phyloP scores from a whole-genome alignment of 2,888 invertebrate genomes.

The Cotesia congregata region DNA sequence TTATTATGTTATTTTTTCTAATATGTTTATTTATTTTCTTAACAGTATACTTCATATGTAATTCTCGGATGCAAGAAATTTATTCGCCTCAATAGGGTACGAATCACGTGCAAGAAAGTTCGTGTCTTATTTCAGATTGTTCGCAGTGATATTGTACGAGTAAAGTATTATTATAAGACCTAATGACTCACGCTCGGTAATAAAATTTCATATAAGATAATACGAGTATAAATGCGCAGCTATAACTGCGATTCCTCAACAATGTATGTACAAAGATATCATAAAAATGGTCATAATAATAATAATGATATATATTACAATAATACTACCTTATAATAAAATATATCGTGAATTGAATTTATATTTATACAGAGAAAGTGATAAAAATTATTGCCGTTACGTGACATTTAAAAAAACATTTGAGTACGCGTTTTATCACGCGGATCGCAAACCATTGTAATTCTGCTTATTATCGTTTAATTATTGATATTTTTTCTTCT shows the following conservation, averaged over 20 bases:
- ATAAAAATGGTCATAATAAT: neutral
- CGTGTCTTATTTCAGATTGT: constrained; percentile 8
- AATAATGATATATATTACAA: neutral
- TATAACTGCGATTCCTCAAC: constrained; percentile 27
- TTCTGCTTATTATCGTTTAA: neutral
- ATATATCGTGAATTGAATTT: neutral
- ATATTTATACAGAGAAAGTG: neutral
- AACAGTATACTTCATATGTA: neutral
- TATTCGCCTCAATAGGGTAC: constrained; percentile 32
- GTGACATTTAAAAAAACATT: neutral
- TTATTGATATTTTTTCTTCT: neutral
- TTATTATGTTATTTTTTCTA: neutral
- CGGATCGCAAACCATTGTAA: neutral
- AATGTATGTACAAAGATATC: neutral
- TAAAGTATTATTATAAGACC: constrained; percentile 29
- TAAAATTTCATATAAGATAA: constrained; percentile 41
- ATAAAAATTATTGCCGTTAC: neutral
- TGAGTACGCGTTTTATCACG: neutral
- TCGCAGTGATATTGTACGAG: constrained; percentile 11
- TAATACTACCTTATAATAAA: neutral
- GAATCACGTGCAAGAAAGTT: constrained; percentile 37
- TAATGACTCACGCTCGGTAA: constrained; percentile 37
- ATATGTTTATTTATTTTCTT: neutral
- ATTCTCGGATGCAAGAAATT: constrained; percentile 6
- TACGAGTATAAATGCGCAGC: constrained; percentile 19